Evolutionary conservation across 2,113 vertebrate species (phyloP).

Genomic region (Poeciliopsis turrubarensis): DNA sequence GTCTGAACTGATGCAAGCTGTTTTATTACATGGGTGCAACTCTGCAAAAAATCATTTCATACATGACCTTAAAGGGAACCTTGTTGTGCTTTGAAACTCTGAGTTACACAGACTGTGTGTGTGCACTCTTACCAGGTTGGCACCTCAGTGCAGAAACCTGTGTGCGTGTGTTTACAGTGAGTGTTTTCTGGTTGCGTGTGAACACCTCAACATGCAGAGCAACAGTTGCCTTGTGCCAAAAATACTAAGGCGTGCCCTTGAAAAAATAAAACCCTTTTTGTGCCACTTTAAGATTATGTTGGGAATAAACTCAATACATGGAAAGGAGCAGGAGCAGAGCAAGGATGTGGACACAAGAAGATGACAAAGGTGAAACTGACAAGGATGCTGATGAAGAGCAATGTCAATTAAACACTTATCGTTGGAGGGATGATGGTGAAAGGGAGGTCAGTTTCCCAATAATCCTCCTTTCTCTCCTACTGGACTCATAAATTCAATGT

Average conservation of each 20-base stretch:
- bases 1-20: constrained; percentile 24
- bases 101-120: constrained; percentile 12
- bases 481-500: constrained; percentile 44
- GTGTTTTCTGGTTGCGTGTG: constrained; percentile 34
- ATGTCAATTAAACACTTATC: constrained; percentile 49
- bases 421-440: constrained; percentile 23
- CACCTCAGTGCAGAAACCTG: constrained; percentile 50
- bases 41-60: constrained; percentile 32
- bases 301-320: no score
- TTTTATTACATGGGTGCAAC: constrained; percentile 14
- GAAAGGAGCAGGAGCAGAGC: neutral
- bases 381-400: constrained; percentile 49
- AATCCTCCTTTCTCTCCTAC: constrained; percentile 19
- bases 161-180: constrained; percentile 26
- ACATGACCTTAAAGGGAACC: constrained; percentile 22
- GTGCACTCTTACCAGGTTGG: constrained; percentile 23
- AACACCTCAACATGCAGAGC: constrained; percentile 17
- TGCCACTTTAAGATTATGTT: no score
- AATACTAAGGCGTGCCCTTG: constrained; percentile 17
- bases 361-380: constrained; percentile 15
- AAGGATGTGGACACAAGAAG: constrained; percentile 5
- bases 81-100: constrained; percentile 20
- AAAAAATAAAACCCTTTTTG: neutral
- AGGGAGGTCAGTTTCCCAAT: constrained; percentile 45
- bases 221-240: constrained; percentile 18